These are phyloP conservation scores for Andrena cerasifolii DNA, from an alignment of 1,140 invertebrate species.

Conservation along the genomic window DNA sequence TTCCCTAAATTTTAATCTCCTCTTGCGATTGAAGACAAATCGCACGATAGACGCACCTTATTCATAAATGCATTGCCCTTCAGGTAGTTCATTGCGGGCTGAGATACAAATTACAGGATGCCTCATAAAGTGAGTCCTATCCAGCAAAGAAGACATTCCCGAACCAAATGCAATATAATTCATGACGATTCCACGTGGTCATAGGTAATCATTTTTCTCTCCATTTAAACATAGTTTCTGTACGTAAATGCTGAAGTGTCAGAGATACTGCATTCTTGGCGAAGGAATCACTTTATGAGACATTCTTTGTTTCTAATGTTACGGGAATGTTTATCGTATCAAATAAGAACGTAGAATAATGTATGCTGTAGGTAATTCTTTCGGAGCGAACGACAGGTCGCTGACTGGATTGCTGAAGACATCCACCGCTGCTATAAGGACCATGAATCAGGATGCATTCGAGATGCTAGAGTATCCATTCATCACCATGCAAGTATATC, in stretches of 20 bases:
- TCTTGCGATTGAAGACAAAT: not conserved
- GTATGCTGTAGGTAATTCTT: constrained; percentile 84
- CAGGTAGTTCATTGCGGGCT: not conserved
- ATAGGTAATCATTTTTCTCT: constrained; percentile 41
- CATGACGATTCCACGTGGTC: constrained; percentile 13
- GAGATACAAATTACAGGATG: constrained; percentile 17
- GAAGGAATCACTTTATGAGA: constrained; percentile 39
- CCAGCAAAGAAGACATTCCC: constrained; percentile 28
- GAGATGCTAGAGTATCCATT: constrained; percentile 98
- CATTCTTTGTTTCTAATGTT: constrained; percentile 16
- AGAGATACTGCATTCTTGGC: not conserved
- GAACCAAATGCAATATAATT: constrained; percentile 26
- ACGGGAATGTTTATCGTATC: not conserved
- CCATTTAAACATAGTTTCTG: too few relatives aligned
- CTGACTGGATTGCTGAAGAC: constrained; percentile 75
- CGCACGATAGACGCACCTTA: not conserved
- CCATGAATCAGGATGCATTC: constrained; percentile 87
- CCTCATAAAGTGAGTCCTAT: constrained; percentile 37
- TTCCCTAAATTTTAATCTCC: not conserved
- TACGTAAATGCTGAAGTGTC: not conserved
- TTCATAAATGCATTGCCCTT: constrained; percentile 7
- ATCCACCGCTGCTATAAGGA: constrained; percentile 82
- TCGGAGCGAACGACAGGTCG: constrained; percentile 85
- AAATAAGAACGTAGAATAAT: not conserved
- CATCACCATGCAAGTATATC: constrained; percentile 95